A percentile compares a stretch with the other conserved stretches of the same genome.
phyloP scores from a whole-genome alignment of 1,140 invertebrate genomes.

The Scaptomyza graminum region DNA sequence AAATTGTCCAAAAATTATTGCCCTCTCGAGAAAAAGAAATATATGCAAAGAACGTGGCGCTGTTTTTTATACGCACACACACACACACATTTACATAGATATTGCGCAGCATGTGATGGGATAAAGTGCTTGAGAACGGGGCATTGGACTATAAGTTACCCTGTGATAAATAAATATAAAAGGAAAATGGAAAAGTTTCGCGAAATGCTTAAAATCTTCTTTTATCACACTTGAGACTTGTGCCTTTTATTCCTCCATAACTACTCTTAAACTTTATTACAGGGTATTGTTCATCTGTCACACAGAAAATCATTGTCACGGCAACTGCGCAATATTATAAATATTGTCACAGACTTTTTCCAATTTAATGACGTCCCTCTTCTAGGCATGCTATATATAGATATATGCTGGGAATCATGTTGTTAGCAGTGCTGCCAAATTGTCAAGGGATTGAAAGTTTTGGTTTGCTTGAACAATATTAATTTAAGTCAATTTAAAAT shows the following conservation, averaged over 20 bases:
- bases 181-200: too few relatives aligned
- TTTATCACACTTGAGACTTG: too few relatives aligned
- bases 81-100: too few relatives aligned
- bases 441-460: constrained; percentile 30
- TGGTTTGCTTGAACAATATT: neutral
- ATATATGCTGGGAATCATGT: constrained; percentile 12
- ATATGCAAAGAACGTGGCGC: constrained; percentile 7
- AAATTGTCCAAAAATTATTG: constrained; percentile 49
- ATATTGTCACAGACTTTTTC: constrained; percentile 31
- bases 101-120: constrained; percentile 5
- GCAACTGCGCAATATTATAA: constrained; percentile 26
- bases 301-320: neutral
- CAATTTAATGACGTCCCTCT: constrained; percentile 24
- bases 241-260: too few relatives aligned
- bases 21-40: constrained; percentile 17
- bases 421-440: constrained; percentile 16
- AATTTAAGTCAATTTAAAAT: constrained; percentile 2
- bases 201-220: too few relatives aligned
- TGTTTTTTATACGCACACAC: constrained; percentile 29
- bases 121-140: neutral
- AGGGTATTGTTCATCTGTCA: neutral
- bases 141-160: neutral
- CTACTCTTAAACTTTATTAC: neutral
- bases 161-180: neutral
- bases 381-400: neutral